These are phyloP conservation scores for Oscheius sp. DNA, from an alignment of 2,888 invertebrate species.

Conservation along the genomic window DNA sequence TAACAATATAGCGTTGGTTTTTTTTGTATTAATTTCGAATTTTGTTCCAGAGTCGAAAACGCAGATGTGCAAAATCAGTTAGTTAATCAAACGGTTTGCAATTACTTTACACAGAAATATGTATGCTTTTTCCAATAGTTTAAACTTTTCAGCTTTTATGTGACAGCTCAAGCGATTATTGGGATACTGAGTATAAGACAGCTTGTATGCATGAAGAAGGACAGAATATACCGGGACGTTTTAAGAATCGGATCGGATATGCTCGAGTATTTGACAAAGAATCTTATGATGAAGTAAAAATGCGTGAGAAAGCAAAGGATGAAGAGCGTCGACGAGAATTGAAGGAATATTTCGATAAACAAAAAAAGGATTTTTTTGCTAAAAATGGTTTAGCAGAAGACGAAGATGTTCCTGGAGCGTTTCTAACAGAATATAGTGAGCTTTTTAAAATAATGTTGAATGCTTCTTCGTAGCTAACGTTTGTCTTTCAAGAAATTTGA, in stretches of 20 bases:
- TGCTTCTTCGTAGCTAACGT: neutral
- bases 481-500: neutral
- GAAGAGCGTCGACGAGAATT: too few relatives aligned
- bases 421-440: neutral
- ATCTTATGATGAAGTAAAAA: too few relatives aligned
- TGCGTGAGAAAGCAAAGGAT: too few relatives aligned
- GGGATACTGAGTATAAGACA: neutral
- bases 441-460: neutral
- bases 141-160: neutral
- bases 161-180: neutral
- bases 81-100: constrained; percentile 3
- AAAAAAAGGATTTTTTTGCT: too few relatives aligned
- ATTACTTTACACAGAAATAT: neutral
- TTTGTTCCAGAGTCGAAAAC: neutral
- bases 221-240: neutral
- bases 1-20: neutral
- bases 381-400: too few relatives aligned
- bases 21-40: neutral
- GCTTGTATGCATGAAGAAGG: neutral
- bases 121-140: neutral
- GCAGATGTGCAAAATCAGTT: constrained; percentile 15
- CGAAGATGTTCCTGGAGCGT: too few relatives aligned
- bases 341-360: too few relatives aligned
- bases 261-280: too few relatives aligned
- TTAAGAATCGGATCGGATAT: constrained; percentile 1